These are phyloP conservation scores for Tauraco erythrolophus DNA, from an alignment of 2,113 vertebrate species.

Conservation along the genomic window DNA sequence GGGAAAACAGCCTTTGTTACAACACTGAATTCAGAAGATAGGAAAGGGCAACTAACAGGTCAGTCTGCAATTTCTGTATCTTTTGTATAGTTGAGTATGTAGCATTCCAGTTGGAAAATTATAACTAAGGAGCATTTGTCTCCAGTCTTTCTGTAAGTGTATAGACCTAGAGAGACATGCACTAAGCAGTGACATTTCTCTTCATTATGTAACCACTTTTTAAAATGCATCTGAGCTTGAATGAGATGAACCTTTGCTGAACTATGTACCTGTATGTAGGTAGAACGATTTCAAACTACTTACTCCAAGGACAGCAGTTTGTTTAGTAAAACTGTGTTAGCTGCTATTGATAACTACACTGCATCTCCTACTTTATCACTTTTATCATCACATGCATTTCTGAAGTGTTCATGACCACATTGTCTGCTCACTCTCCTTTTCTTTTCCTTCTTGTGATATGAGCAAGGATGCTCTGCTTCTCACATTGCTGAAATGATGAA, in stretches of 20 bases:
- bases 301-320: background rate
- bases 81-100: background rate
- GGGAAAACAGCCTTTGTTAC: background rate
- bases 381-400: background rate
- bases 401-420: background rate
- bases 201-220: constrained; percentile 16
- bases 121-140: background rate
- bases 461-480: background rate
- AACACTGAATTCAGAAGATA: constrained; percentile 10
- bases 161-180: background rate
- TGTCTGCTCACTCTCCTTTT: background rate
- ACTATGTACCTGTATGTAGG: background rate
- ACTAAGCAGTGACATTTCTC: background rate
- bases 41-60: background rate
- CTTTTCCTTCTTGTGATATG: background rate
- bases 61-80: constrained; percentile 8
- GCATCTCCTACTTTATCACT: background rate
- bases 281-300: background rate
- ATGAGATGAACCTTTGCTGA: constrained; percentile 8
- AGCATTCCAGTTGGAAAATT: constrained; percentile 17
- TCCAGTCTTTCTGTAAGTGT: background rate
- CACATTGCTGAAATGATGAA: background rate
- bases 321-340: background rate
- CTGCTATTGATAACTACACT: background rate
- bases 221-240: background rate